Evolutionary conservation across 1,140 invertebrate genomes (phyloP), one percentile per base, ranked within the genome.

Genomic region (Belonocnema kinseyi): DNA sequence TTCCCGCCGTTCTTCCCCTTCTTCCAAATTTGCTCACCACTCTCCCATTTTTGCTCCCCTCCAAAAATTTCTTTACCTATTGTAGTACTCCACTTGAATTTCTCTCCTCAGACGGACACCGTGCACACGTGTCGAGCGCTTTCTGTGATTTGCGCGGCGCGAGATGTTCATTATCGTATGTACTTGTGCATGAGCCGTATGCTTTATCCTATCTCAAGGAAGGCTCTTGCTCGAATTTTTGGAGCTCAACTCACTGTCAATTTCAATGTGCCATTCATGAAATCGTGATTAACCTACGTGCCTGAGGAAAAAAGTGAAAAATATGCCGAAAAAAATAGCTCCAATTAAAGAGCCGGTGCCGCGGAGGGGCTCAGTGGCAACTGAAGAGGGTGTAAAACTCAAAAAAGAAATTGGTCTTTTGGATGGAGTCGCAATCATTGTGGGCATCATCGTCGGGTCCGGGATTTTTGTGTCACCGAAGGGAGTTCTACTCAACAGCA

Each of bases 401-500:
- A 97, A 97, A 90, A 97, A 97, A 82, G 95, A 97, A 89, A 93
- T 99, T 46, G 95, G 96, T 0, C 90, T 99, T 46, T 85, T 97
- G 56, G 97, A 99, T 90, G 98, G 98, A 26, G 95, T 98, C 14
- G 95, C 96, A 1, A 98, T 98, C 83, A 98, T 98, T 83, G 94
- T 98, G 12, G 98, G 98, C 71, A 95, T 98, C 76, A 98, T 99
- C 81, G 95, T 98, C 72, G 98, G 98, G 0, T 94, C 97, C 5
- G 97, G 96, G 75, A 96, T 99, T 87, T 99, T 99, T 89, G 96
- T 99, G 14, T 98, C 98, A 2, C 98, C 99, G 0, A 98, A 97
- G 87, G 97, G 98, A 75, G 98, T 99, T 3, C 92, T 99, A 17
- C 88, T 93, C 82, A 93, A 96, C 87, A 95, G 97, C 0, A 96